phyloP scores from a whole-genome alignment of 2,888 invertebrate genomes.

The Mythimna loreyi region DNA sequence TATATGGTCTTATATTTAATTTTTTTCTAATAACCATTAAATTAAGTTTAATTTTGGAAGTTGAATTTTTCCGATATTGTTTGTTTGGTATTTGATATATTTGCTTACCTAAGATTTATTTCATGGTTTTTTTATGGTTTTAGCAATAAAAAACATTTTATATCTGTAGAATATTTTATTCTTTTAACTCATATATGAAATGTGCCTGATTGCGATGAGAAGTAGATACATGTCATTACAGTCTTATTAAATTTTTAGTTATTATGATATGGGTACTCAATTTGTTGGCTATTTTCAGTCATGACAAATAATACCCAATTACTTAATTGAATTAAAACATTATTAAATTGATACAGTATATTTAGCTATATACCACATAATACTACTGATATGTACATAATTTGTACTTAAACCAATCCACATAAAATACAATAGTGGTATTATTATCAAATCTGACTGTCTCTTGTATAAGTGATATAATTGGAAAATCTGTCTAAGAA shows the following conservation, averaged over 20 bases:
- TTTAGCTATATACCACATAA: background rate
- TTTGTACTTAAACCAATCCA: background rate
- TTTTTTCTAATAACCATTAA: no score
- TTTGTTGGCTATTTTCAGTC: background rate
- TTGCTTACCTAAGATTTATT: background rate
- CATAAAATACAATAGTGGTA: background rate
- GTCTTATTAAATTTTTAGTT: background rate
- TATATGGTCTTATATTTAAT: background rate
- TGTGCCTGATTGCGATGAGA: background rate
- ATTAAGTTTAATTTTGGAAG: no score
- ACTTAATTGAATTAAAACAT: background rate
- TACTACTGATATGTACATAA: background rate
- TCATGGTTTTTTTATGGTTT: background rate
- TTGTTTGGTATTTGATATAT: background rate
- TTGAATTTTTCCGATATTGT: no score
- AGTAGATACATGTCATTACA: background rate
- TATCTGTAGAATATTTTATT: background rate
- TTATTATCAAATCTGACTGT: conserved; percentile 9
- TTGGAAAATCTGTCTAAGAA: conserved; percentile 45
- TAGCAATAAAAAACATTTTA: background rate
- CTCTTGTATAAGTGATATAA: conserved; percentile 3
- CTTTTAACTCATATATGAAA: background rate
- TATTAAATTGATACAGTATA: background rate
- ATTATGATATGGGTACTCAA: background rate
- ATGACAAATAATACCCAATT: background rate